phyloP scores from a whole-genome alignment of 2,113 vertebrate genomes.

The Ivindomyrus marchei region DNA sequence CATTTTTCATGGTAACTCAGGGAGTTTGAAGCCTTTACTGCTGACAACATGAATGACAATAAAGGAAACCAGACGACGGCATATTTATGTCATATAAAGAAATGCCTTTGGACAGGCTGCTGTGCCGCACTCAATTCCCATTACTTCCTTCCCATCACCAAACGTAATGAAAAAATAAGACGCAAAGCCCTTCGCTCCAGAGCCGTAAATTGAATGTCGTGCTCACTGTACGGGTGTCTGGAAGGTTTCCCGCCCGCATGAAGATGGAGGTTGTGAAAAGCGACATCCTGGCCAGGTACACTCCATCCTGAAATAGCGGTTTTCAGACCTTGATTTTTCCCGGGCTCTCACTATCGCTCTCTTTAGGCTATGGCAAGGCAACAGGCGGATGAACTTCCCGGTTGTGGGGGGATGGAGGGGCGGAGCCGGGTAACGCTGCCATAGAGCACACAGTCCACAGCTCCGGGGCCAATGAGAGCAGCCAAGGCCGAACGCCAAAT shows the following conservation, averaged over 20 bases:
- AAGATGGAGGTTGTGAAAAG: not conserved
- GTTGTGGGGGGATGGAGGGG: not conserved
- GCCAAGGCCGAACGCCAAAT: not conserved
- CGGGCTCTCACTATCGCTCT: not conserved
- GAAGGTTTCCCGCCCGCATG: not conserved
- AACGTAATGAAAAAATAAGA: not conserved
- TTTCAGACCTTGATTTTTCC: not conserved
- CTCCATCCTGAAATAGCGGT: not conserved
- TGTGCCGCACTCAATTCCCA: not conserved
- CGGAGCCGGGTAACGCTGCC: not conserved
- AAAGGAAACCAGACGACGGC: not conserved
- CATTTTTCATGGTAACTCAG: too few species aligned
- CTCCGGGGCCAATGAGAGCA: not conserved
- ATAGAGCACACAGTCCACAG: not conserved
- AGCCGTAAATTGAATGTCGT: not conserved
- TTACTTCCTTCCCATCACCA: not conserved
- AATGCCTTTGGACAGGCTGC: not conserved
- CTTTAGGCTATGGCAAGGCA: too few species aligned
- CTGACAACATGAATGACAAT: not conserved
- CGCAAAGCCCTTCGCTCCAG: not conserved
- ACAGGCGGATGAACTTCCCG: not conserved
- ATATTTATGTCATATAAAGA: not conserved
- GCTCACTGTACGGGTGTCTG: not conserved
- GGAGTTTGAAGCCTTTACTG: not conserved
- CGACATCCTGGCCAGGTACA: not conserved